Conservation (phyloP, 1,140 invertebrate species). For the Theocolax elegans region DNA sequence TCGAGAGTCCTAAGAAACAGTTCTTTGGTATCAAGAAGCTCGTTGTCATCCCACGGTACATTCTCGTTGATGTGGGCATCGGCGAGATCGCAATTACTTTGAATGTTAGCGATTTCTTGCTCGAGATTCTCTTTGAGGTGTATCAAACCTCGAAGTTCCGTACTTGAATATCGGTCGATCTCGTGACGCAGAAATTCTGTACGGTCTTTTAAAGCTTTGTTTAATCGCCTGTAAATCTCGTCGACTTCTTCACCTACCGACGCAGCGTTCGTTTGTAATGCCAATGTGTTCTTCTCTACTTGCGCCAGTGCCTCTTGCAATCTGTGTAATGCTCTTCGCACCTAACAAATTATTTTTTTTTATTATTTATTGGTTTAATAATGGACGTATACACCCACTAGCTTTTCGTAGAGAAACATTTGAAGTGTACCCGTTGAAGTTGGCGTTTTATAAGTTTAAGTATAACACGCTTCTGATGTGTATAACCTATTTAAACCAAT, state of each 20-base stretch:
- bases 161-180: conserved; percentile 87
- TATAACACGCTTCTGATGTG: no score
- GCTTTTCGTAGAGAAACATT: conserved; percentile 11
- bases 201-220: conserved; percentile 91
- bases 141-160: conserved; percentile 84
- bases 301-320: conserved; percentile 85
- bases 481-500: no score
- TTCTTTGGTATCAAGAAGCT: conserved; percentile 93
- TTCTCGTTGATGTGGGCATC: conserved; percentile 92
- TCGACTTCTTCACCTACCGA: conserved; percentile 92
- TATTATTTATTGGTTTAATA: no score
- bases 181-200: conserved; percentile 89
- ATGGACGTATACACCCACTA: no score
- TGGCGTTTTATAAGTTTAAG: no score
- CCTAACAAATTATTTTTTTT: conserved; percentile 64
- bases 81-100: conserved; percentile 95
- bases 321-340: conserved; percentile 85
- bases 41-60: conserved; percentile 87
- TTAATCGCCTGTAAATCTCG: conserved; percentile 88
- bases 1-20: conserved; percentile 94
- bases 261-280: conserved; percentile 85
- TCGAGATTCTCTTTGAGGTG: conserved; percentile 93
- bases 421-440: no score
- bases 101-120: conserved; percentile 91
- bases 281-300: conserved; percentile 86